Conservation (phyloP, 2,113 vertebrate genomes). For the Miniopterus natalensis region DNA sequence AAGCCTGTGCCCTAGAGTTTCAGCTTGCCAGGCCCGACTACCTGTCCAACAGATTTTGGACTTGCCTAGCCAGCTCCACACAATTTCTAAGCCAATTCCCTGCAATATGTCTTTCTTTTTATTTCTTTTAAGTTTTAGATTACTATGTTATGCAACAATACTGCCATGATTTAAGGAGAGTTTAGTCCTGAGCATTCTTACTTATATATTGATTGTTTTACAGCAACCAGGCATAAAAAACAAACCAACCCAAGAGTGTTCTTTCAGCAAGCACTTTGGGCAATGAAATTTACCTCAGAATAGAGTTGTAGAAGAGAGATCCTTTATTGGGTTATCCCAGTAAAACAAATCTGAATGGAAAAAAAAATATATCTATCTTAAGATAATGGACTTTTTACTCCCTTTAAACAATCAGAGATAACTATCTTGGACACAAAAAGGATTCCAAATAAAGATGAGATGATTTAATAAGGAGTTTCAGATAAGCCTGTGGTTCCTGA, state of each 20-base stretch:
- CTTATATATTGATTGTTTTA: background rate
- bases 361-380: background rate
- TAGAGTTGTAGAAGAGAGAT: background rate
- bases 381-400: background rate
- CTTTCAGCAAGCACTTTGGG: background rate
- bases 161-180: background rate
- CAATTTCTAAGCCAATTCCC: background rate
- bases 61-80: background rate
- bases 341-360: background rate
- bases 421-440: background rate
- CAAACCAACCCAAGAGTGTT: background rate
- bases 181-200: background rate
- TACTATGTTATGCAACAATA: background rate
- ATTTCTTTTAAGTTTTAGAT: background rate
- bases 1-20: background rate
- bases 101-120: background rate
- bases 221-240: background rate
- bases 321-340: background rate
- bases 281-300: background rate
- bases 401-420: background rate
- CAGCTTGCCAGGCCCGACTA: background rate
- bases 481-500: background rate
- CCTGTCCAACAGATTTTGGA: background rate
- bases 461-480: background rate
- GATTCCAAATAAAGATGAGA: background rate